These are phyloP conservation scores for Bimastos eiseni DNA, from an alignment of 2,888 invertebrate genomes.

Conservation along the genomic window DNA sequence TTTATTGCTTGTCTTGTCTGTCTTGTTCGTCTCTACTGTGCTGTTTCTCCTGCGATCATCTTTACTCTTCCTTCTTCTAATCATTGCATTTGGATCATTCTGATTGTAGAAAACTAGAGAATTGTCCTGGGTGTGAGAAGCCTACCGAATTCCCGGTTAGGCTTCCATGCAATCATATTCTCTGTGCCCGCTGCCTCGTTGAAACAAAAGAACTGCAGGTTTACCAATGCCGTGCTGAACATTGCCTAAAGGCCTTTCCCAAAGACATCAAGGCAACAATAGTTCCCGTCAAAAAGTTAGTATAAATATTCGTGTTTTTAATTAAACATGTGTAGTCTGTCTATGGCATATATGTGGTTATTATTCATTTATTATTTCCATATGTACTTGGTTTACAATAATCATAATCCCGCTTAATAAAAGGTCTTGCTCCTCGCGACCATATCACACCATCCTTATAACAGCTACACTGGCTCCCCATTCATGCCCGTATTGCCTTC, in stretches of 20 bases:
- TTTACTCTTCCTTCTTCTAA: not conserved
- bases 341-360: too few species aligned
- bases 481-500: too few species aligned
- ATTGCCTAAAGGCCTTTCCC: not conserved
- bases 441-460: too few species aligned
- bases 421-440: too few species aligned
- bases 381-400: too few species aligned
- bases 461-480: too few species aligned
- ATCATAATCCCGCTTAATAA: too few species aligned
- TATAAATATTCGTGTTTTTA: too few species aligned
- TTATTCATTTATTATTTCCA: too few species aligned
- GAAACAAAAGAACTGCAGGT: conserved; percentile 40
- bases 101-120: conserved; percentile 31
- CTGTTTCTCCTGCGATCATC: not conserved
- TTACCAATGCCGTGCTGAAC: not conserved
- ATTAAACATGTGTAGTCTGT: not conserved
- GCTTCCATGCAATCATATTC: conserved; percentile 51
- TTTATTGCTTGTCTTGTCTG: not conserved
- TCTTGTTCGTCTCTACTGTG: not conserved
- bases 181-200: conserved; percentile 50
- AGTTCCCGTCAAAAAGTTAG: conserved; percentile 10
- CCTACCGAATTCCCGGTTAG: conserved; percentile 47
- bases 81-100: not conserved
- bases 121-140: conserved; percentile 46
- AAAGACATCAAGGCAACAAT: not conserved